These are phyloP conservation scores for Synergus japonicus DNA, from an alignment of 2,888 invertebrate species.

Conservation along the genomic window DNA sequence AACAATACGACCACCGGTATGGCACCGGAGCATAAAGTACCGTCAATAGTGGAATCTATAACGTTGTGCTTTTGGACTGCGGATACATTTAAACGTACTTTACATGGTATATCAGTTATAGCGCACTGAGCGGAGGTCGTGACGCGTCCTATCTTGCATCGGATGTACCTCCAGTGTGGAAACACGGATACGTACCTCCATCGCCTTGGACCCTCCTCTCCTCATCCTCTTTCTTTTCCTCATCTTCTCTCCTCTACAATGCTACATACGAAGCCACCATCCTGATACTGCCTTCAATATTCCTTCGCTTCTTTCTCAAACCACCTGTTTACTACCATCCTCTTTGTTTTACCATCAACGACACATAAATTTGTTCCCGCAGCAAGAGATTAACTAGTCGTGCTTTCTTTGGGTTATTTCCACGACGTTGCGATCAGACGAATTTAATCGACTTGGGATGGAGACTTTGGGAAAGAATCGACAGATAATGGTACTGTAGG, in stretches of 20 bases:
- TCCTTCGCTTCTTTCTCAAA: constrained; percentile 24
- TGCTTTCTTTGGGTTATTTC: neutral
- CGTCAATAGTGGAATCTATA: constrained; percentile 59
- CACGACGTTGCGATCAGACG: constrained; percentile 8
- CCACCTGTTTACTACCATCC: constrained; percentile 35
- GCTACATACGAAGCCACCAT: constrained; percentile 21
- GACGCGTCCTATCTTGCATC: constrained; percentile 76
- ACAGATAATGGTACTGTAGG: neutral
- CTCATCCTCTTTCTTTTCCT: constrained; percentile 25
- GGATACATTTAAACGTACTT: constrained; percentile 67
- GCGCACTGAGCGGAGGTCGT: constrained; percentile 72
- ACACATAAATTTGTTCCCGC: constrained; percentile 29
- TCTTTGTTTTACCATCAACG: constrained; percentile 37
- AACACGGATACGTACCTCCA: constrained; percentile 72
- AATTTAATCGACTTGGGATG: neutral
- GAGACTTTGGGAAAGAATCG: neutral
- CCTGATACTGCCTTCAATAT: constrained; percentile 33
- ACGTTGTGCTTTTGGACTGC: constrained; percentile 60
- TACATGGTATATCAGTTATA: constrained; percentile 70
- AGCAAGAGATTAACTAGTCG: constrained; percentile 21
- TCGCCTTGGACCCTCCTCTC: constrained; percentile 49
- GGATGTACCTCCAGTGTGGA: constrained; percentile 76
- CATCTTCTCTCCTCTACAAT: constrained; percentile 21
- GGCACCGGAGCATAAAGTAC: constrained; percentile 69
- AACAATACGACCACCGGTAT: constrained; percentile 70